These are phyloP conservation scores for Centrocercus urophasianus DNA, from an alignment of 2,113 vertebrate genomes.

Conservation along the genomic window DNA sequence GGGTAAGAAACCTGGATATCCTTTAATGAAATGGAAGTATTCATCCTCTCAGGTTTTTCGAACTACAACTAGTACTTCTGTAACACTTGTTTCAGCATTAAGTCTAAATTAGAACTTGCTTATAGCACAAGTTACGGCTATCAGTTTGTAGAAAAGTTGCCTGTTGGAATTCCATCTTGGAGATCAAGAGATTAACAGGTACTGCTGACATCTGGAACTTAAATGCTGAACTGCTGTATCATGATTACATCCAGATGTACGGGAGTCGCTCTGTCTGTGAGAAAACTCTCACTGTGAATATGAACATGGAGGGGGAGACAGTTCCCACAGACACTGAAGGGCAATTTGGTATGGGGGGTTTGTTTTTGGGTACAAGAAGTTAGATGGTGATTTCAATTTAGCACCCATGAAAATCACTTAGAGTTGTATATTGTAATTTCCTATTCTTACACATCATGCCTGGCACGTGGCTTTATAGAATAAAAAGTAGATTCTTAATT, in stretches of 20 bases:
- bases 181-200: conserved; percentile 61
- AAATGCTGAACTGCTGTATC: conserved; percentile 24
- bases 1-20: neutral
- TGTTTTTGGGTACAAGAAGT: neutral
- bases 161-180: conserved; percentile 21
- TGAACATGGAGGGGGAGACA: neutral
- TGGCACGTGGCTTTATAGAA: neutral
- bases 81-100: neutral
- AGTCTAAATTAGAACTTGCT: neutral
- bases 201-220: conserved; percentile 59
- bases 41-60: neutral
- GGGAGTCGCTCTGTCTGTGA: conserved; percentile 46
- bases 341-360: neutral
- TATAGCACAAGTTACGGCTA: neutral
- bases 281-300: conserved; percentile 17
- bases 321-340: neutral
- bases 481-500: neutral
- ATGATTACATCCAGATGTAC: conserved; percentile 53
- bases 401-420: neutral
- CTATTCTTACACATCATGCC: neutral
- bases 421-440: neutral
- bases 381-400: neutral
- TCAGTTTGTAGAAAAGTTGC: neutral
- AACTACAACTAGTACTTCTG: neutral
- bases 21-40: neutral